Percentiles rank a stretch among this genome's conserved stretches.
Evolutionary conservation across 1,140 invertebrate species (phyloP).

Genomic region (Orussus abietinus): DNA sequence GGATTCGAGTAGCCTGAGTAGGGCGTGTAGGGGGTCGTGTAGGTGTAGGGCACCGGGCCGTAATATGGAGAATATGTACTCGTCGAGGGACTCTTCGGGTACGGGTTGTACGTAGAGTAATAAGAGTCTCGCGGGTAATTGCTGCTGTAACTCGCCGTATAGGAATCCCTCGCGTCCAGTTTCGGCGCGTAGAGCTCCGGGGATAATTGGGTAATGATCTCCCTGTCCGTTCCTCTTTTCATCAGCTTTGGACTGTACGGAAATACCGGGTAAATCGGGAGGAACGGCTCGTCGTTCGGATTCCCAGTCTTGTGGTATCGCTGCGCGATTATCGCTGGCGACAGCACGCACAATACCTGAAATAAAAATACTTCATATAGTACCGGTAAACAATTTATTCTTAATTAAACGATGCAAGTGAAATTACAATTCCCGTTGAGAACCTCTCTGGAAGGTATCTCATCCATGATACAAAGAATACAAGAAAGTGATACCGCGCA

Average conservation of each 20-base stretch:
- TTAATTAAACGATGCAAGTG: too few relatives aligned
- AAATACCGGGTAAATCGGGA: conserved; percentile 46
- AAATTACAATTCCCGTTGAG: too few relatives aligned
- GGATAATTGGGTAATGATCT: conserved; percentile 29
- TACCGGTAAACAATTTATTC: background rate
- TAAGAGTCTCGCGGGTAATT: conserved; percentile 33
- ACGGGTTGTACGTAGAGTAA: conserved; percentile 29
- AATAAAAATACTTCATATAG: conserved; percentile 18
- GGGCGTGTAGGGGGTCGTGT: conserved; percentile 13
- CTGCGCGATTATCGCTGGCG: conserved; percentile 31
- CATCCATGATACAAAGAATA: too few relatives aligned
- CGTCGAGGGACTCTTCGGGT: conserved; percentile 18
- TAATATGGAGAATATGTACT: conserved; percentile 12
- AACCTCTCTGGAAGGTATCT: too few relatives aligned
- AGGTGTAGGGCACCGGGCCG: conserved; percentile 25
- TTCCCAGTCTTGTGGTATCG: conserved; percentile 24
- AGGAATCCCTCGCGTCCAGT: conserved; percentile 35
- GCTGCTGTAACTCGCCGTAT: conserved; percentile 26
- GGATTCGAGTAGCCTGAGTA: too few relatives aligned
- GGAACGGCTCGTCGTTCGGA: conserved; percentile 44
- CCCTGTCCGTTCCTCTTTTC: conserved; percentile 38
- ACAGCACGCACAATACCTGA: conserved; percentile 37
- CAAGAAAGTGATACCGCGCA: too few relatives aligned
- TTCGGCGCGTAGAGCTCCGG: conserved; percentile 39
- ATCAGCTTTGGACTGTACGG: conserved; percentile 46